These are phyloP conservation scores for Drosophila sulfurigaster DNA, from an alignment of 1,140 invertebrate genomes.

Conservation along the genomic window DNA sequence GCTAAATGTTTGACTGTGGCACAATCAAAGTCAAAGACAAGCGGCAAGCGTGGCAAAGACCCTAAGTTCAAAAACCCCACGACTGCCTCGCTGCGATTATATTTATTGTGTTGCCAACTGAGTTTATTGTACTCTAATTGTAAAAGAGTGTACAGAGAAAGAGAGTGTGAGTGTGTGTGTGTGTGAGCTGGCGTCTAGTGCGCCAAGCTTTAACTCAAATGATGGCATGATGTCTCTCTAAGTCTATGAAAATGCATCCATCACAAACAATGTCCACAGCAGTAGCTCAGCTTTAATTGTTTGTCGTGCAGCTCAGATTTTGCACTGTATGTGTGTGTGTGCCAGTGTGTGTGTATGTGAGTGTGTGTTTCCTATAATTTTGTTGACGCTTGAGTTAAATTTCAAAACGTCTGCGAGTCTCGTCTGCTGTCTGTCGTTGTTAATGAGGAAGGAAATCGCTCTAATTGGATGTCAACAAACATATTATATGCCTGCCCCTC, in stretches of 20 bases:
- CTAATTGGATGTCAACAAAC: constrained; percentile 83
- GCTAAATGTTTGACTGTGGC: constrained; percentile 73
- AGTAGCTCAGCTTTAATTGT: constrained; percentile 62
- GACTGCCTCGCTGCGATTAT: constrained; percentile 33
- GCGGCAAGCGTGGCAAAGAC: constrained; percentile 20
- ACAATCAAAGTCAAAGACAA: constrained; percentile 37
- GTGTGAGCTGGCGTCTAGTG: constrained; percentile 29
- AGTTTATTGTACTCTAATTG: constrained; percentile 81
- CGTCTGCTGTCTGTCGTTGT: constrained; percentile 37
- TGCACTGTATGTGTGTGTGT: constrained; percentile 7
- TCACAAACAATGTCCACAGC: constrained; percentile 72
- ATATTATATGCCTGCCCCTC: constrained; percentile 59
- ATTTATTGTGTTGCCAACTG: constrained; percentile 68
- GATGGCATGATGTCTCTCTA: constrained; percentile 42
- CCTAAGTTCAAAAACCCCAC: constrained; percentile 78
- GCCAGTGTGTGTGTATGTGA: constrained; percentile 14
- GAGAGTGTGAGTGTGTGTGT: constrained; percentile 35
- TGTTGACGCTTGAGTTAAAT: constrained; percentile 78
- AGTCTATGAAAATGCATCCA: constrained; percentile 70
- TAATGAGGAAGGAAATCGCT: constrained; percentile 83
- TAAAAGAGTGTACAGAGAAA: constrained; percentile 27
- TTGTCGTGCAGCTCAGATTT: constrained; percentile 57
- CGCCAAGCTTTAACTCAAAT: constrained; percentile 35
- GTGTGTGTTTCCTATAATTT: constrained; percentile 68
- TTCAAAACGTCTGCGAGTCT: constrained; percentile 54